A percentile compares a stretch with the other conserved stretches of the same genome.
These are phyloP conservation scores for Schlechtendalia chinensis DNA, from an alignment of 1,140 invertebrate genomes.

Conservation along the genomic window DNA sequence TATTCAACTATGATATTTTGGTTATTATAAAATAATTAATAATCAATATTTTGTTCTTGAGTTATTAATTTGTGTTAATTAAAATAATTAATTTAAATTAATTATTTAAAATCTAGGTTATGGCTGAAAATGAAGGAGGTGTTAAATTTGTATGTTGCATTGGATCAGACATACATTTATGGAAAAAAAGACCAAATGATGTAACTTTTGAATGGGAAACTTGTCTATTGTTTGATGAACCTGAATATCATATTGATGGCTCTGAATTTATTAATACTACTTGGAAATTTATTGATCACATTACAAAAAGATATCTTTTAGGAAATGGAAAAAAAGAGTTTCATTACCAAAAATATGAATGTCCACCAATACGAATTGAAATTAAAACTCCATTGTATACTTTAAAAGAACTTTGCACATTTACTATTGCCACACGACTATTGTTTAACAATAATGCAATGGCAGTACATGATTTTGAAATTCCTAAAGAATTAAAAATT, in stretches of 20 bases:
- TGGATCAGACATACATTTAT: conserved; percentile 40
- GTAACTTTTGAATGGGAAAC: conserved; percentile 16
- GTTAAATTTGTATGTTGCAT: conserved; percentile 29
- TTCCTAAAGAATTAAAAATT: conserved; percentile 19
- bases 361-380: conserved; percentile 5
- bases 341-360: conserved; percentile 16
- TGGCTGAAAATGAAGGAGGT: conserved; percentile 16
- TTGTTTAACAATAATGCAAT: neutral
- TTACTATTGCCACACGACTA: conserved; percentile 17
- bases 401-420: conserved; percentile 33
- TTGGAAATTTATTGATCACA: conserved; percentile 42
- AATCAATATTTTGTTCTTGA: too few relatives aligned
- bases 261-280: neutral
- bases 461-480: neutral
- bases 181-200: conserved; percentile 4
- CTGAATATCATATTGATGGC: conserved; percentile 18
- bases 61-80: too few relatives aligned
- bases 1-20: too few relatives aligned
- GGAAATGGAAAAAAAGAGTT: conserved; percentile 16
- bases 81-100: conserved; percentile 21
- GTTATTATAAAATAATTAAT: too few relatives aligned
- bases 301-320: conserved; percentile 35
- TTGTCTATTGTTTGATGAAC: conserved; percentile 30
- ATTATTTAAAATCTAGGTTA: conserved; percentile 13
- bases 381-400: conserved; percentile 36